Evolutionary conservation across 2,113 vertebrate species (phyloP).

Genomic region (Peromyscus maniculatus): DNA sequence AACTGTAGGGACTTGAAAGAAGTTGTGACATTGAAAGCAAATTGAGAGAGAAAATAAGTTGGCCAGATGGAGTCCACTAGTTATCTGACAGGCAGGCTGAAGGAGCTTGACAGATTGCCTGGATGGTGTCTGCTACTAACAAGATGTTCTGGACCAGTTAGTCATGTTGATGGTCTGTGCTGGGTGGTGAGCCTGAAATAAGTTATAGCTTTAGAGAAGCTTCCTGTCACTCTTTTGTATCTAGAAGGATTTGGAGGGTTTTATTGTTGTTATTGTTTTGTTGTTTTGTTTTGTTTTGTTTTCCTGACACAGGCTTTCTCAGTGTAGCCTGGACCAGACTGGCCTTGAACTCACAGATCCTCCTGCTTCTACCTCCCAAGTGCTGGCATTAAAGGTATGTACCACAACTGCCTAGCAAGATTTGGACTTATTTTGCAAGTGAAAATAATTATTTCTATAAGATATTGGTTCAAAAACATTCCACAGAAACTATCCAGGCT

Average conservation of each 20-base stretch:
- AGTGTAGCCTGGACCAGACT: no score
- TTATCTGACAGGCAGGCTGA: conserved; percentile 12
- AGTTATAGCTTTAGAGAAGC: conserved; percentile 25
- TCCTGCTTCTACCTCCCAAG: neutral
- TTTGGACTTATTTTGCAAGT: neutral
- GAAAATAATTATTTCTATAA: conserved; percentile 23
- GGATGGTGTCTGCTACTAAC: neutral
- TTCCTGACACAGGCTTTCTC: neutral
- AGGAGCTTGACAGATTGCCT: neutral
- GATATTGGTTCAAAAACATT: neutral
- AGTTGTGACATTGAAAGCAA: neutral
- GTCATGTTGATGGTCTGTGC: neutral
- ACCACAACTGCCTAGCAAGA: neutral
- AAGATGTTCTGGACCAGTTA: conserved; percentile 44
- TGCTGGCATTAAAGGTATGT: neutral
- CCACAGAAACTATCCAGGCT: neutral
- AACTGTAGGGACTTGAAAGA: neutral
- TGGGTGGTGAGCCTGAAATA: conserved; percentile 38
- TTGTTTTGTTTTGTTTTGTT: neutral
- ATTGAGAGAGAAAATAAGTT: conserved; percentile 15
- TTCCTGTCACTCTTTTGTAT: neutral
- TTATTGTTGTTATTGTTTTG: neutral
- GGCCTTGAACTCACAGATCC: neutral
- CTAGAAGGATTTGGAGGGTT: neutral
- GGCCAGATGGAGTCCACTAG: neutral